These are phyloP conservation scores for Zaprionus bogoriensis DNA, from an alignment of 2,888 invertebrate species.

Conservation along the genomic window DNA sequence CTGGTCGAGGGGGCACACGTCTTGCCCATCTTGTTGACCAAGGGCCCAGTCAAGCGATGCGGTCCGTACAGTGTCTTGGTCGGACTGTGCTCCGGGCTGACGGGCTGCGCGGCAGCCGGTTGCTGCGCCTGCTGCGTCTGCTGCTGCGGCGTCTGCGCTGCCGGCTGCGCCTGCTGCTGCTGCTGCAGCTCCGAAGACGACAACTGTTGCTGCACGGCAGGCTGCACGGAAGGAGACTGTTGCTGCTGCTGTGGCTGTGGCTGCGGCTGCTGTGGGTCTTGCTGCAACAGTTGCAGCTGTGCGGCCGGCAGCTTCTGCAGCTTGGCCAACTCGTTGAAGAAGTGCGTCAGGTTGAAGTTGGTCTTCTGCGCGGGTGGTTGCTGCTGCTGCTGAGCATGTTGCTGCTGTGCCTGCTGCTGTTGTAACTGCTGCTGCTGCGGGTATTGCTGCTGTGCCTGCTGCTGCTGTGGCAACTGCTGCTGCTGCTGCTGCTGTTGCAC, in stretches of 20 bases:
- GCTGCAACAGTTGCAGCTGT: constrained; percentile 24
- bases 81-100: no score
- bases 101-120: no score
- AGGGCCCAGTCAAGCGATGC: no score
- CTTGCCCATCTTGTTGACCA: not conserved
- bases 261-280: constrained; percentile 9
- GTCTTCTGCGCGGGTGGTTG: constrained; percentile 12
- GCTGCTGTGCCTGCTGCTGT: constrained; percentile 5
- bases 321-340: constrained; percentile 54
- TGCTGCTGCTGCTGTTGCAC: constrained; percentile 18
- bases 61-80: no score
- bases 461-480: constrained; percentile 8
- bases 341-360: constrained; percentile 50
- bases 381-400: constrained; percentile 10
- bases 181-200: constrained; percentile 20
- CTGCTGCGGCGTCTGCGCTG: constrained; percentile 5
- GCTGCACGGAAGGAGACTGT: not conserved
- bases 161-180: constrained; percentile 5
- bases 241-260: constrained; percentile 10
- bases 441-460: not conserved
- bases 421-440: constrained; percentile 8
- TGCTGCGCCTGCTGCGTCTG: constrained; percentile 9
- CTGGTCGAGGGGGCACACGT: not conserved
- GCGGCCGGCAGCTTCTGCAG: constrained; percentile 26
- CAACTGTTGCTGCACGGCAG: not conserved